Percentiles rank a stretch among this genome's conserved stretches.
Conservation (phyloP, 2,797 vertebrate genomes). For the Kryptolebias ocellatus region DNA sequence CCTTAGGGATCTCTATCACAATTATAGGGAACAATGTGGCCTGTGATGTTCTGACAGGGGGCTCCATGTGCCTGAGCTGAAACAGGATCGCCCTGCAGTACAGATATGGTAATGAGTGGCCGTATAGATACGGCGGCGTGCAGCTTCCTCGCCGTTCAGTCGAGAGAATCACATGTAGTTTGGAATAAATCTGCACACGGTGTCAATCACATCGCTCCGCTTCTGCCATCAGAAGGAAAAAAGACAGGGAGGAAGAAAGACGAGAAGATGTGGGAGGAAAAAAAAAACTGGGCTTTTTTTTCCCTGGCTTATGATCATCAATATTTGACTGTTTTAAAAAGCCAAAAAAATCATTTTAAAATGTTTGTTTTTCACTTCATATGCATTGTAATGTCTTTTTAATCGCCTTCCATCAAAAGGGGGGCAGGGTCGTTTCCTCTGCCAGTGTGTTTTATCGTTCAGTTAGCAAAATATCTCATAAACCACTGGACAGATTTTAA, state of each 20-base stretch:
- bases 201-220: slow-evolving; percentile 66
- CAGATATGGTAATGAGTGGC: slow-evolving; percentile 69
- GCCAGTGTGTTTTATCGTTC: too few species aligned
- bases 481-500: too few species aligned
- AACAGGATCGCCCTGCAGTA: slow-evolving; percentile 58
- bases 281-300: not conserved
- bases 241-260: slow-evolving; percentile 7
- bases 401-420: too few species aligned
- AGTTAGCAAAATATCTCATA: too few species aligned
- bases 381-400: too few species aligned
- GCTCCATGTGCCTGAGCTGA: slow-evolving; percentile 56
- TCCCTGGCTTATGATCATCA: not conserved
- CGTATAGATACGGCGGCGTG: slow-evolving; percentile 52
- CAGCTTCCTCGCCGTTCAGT: slow-evolving; percentile 47
- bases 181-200: slow-evolving; percentile 60
- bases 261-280: slow-evolving; percentile 9
- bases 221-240: slow-evolving; percentile 54
- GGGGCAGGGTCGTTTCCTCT: too few species aligned
- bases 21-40: slow-evolving; percentile 54
- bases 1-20: slow-evolving; percentile 60
- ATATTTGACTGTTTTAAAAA: too few species aligned
- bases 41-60: slow-evolving; percentile 66
- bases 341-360: too few species aligned
- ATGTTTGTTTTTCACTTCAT: too few species aligned
- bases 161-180: slow-evolving; percentile 64